phyloP scores from a whole-genome alignment of 2,888 invertebrate genomes.

The Aethes cnicana region DNA sequence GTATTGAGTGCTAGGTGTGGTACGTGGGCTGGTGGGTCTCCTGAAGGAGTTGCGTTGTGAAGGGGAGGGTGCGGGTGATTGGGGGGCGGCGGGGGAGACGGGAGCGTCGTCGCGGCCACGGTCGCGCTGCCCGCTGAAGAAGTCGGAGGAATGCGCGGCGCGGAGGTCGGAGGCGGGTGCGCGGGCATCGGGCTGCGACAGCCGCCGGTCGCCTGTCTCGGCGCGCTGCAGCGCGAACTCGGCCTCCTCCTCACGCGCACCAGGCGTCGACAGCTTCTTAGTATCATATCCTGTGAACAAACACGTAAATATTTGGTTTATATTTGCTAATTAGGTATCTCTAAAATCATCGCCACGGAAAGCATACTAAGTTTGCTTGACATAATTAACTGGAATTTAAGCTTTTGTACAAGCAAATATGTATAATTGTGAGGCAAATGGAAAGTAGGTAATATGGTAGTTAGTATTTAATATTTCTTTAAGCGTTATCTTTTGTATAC shows the following conservation, averaged over 20 bases:
- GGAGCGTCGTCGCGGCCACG: constrained; percentile 68
- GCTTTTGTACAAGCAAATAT: too few species aligned
- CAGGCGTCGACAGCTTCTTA: constrained; percentile 79
- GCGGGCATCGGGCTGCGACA: constrained; percentile 58
- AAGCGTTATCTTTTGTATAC: constrained; percentile 20
- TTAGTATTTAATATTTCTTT: neutral
- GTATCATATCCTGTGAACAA: constrained; percentile 82
- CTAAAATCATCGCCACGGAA: too few species aligned
- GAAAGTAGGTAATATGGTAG: too few species aligned
- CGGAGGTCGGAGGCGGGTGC: constrained; percentile 83
- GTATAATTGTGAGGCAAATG: too few species aligned
- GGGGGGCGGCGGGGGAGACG: constrained; percentile 36
- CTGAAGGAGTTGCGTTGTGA: constrained; percentile 58
- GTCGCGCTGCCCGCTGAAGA: constrained; percentile 84
- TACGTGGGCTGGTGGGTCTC: constrained; percentile 68
- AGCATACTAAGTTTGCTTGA: too few species aligned
- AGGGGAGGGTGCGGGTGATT: constrained; percentile 41
- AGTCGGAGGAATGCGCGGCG: constrained; percentile 88
- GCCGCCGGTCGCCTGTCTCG: constrained; percentile 83
- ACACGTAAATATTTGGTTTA: constrained; percentile 32
- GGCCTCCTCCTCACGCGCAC: constrained; percentile 85
- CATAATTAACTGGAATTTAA: too few species aligned
- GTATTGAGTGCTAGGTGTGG: constrained; percentile 52
- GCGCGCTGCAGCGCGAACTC: constrained; percentile 88
- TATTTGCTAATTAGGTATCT: constrained; percentile 24